Evolutionary conservation across 2,113 vertebrate species (phyloP).

Genomic region (Colaptes auratus): DNA sequence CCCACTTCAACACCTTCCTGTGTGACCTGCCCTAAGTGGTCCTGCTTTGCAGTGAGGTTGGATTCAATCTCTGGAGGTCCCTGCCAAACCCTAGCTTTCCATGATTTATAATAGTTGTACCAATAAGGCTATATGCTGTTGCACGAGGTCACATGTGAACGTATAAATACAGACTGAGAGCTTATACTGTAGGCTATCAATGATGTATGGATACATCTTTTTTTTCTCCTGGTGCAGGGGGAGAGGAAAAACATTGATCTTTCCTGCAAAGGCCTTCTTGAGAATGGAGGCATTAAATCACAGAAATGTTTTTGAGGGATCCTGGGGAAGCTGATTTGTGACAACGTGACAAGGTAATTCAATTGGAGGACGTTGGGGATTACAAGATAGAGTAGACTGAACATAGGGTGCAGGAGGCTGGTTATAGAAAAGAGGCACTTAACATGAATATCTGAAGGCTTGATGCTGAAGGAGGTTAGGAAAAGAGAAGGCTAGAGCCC

Average conservation of each 20-base stretch:
- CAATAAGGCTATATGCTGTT: neutral
- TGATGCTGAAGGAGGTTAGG: neutral
- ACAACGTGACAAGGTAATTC: neutral
- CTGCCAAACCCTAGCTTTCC: too few relatives aligned
- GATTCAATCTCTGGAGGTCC: too few relatives aligned
- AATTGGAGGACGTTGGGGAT: neutral
- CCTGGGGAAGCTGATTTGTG: neutral
- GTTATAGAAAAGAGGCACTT: neutral
- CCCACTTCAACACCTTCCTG: too few relatives aligned
- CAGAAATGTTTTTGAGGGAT: neutral
- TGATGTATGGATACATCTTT: neutral
- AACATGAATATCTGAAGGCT: conserved; percentile 10
- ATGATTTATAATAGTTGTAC: neutral
- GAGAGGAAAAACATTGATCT: neutral
- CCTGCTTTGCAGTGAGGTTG: too few relatives aligned
- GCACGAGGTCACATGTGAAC: neutral
- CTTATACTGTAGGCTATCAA: neutral
- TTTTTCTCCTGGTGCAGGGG: neutral
- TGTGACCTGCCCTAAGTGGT: too few relatives aligned
- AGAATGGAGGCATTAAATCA: neutral
- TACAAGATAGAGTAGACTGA: neutral
- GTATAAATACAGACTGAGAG: neutral
- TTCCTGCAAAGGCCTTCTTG: neutral
- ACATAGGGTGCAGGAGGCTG: neutral
- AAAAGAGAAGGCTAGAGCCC: neutral